These are phyloP conservation scores for Tiliacea citrago DNA, from an alignment of 2,888 invertebrate genomes.

Conservation along the genomic window DNA sequence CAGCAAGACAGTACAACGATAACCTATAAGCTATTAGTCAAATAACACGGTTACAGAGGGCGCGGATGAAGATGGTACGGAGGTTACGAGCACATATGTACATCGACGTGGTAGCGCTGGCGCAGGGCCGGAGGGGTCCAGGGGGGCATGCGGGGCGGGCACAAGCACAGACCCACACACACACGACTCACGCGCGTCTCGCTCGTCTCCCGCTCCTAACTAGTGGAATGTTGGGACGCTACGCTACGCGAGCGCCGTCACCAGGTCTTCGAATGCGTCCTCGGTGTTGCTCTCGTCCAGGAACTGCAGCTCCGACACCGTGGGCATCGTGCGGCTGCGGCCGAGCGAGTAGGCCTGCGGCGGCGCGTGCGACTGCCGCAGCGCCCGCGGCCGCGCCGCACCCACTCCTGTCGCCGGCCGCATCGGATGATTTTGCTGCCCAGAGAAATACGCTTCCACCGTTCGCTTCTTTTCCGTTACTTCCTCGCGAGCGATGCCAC, in stretches of 20 bases:
- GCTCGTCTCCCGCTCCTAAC: slow-evolving; percentile 85
- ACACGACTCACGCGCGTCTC: slow-evolving; percentile 90
- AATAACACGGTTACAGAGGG: slow-evolving; percentile 87
- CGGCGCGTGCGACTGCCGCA: slow-evolving; percentile 78
- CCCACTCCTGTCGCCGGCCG: slow-evolving; percentile 58
- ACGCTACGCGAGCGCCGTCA: slow-evolving; percentile 91
- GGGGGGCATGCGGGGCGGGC: slow-evolving; percentile 79
- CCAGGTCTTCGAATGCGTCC: slow-evolving; percentile 96
- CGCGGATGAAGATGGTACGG: slow-evolving; percentile 80
- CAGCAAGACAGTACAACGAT: slow-evolving; percentile 85
- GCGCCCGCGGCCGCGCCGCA: slow-evolving; percentile 64
- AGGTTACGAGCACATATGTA: slow-evolving; percentile 83
- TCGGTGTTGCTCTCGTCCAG: slow-evolving; percentile 96
- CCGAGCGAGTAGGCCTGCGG: slow-evolving; percentile 90
- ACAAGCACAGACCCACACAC: slow-evolving; percentile 89
- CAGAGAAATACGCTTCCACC: slow-evolving; percentile 93
- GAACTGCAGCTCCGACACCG: slow-evolving; percentile 92
- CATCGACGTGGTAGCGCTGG: slow-evolving; percentile 76
- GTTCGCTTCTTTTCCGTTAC: slow-evolving; percentile 93
- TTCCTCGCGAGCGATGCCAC: slow-evolving; percentile 93
- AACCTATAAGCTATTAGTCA: slow-evolving; percentile 88
- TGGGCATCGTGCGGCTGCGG: slow-evolving; percentile 95
- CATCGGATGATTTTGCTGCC: slow-evolving; percentile 72
- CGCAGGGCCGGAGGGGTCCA: slow-evolving; percentile 65
- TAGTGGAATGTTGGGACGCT: slow-evolving; percentile 87